Evolutionary conservation across 2,888 invertebrate genomes (phyloP).

Genomic region (Cetonia aurata): DNA sequence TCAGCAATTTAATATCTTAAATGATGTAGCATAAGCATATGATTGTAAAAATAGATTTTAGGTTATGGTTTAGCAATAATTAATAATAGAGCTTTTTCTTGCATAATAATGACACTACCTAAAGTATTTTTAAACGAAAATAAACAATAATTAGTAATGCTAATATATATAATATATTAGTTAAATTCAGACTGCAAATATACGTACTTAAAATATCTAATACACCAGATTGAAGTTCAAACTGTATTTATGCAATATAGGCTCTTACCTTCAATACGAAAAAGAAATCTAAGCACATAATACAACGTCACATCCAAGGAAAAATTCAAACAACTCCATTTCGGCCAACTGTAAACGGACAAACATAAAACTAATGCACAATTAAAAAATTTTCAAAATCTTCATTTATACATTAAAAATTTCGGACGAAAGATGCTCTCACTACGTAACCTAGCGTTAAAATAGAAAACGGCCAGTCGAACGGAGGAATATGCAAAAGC

Average conservation of each 20-base stretch:
- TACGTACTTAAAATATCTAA: too few relatives aligned
- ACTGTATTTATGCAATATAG: neutral
- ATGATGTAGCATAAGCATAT: too few relatives aligned
- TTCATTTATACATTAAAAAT: conserved; percentile 9
- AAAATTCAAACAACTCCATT: neutral
- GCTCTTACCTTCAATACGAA: conserved; percentile 13
- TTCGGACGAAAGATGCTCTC: conserved; percentile 20
- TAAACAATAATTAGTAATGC: too few relatives aligned
- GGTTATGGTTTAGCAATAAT: too few relatives aligned
- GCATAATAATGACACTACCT: too few relatives aligned
- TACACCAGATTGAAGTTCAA: too few relatives aligned
- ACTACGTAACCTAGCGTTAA: conserved; percentile 33
- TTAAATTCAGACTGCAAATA: too few relatives aligned
- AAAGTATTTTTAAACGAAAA: too few relatives aligned
- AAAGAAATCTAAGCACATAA: conserved; percentile 14
- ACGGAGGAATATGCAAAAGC: conserved; percentile 29
- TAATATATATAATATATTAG: too few relatives aligned
- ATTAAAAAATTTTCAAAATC: neutral
- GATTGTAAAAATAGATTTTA: too few relatives aligned
- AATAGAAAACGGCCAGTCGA: conserved; percentile 35
- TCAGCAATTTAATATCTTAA: too few relatives aligned
- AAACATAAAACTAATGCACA: conserved; percentile 17
- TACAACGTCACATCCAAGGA: neutral
- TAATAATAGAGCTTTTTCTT: too few relatives aligned
- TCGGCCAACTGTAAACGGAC: conserved; percentile 1